phyloP scores from a whole-genome alignment of 35 echinoderm and acorn worm genomes.

The Diadema setosum region DNA sequence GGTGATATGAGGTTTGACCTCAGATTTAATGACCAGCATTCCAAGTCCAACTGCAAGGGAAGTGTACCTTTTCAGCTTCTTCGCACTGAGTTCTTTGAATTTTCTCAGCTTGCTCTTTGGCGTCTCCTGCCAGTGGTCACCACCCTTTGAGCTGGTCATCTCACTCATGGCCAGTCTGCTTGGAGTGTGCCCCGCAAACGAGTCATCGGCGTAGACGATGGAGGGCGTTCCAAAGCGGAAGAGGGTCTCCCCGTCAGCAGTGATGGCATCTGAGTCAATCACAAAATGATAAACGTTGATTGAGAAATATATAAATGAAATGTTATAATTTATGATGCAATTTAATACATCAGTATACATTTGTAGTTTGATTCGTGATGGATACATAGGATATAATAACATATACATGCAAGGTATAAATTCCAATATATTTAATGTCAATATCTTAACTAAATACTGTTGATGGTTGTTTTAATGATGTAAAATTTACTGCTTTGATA shows the following conservation, averaged over 20 bases:
- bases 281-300: no score
- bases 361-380: no score
- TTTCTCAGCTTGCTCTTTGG: slow-evolving; percentile 68
- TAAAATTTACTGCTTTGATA: no score
- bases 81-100: slow-evolving; percentile 59
- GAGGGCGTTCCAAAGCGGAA: slow-evolving; percentile 80
- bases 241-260: slow-evolving; percentile 63
- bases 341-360: no score
- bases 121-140: slow-evolving; percentile 1
- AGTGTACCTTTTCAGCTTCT: slow-evolving; percentile 79
- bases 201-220: slow-evolving; percentile 96
- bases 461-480: no score
- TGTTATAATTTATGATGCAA: no score
- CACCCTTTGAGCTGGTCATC: neutral
- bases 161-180: neutral
- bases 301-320: no score
- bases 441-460: no score
- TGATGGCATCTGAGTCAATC: slow-evolving; percentile 79
- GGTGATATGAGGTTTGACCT: no score
- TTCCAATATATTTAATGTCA: no score
- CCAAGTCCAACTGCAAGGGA: no score
- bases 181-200: slow-evolving; percentile 46
- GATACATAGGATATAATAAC: neutral
- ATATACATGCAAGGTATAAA: neutral
- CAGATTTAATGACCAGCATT: no score